Base-by-base conservation (phyloP, 2,888 invertebrate species). In the Drosophila trichaetosa region DNA sequence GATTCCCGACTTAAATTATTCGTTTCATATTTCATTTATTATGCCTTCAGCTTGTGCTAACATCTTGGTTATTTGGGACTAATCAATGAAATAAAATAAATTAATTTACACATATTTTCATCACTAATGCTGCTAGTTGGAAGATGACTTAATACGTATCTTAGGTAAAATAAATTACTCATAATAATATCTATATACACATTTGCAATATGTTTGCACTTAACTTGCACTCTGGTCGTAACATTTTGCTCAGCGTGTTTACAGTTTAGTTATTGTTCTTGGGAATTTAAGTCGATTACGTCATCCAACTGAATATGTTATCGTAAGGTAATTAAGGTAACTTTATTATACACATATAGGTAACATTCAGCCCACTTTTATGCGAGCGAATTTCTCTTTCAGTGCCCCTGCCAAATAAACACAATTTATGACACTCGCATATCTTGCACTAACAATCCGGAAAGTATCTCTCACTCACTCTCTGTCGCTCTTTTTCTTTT, bases 381-480 rank as follows among this genome's bases (percentile, higher is more conserved):
- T 48, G 1, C 10, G 38, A 34, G n/a, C 42, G 40, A 11, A 38
- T 34, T 59, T 16, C 52, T 42, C n/a, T 36, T 21, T 51, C 38
- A 62, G 48, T 48, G 61, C 46, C 40, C 34, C 42, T 67, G 64
- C 59, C 62, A 73, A 79, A 80, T 73, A 69, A 73, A 82, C 70
- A 69, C 62, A 82, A 79, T 82, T 82, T 80, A 73, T 73, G 79
- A 76, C 80, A 78, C 68, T 79, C 62, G 59, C 76, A 65, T 68
- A 78, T 78, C 64, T 76, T 72, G 63, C 64, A 72, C 71, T 51
- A 63, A 66, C 69, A 69, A 74, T 52, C 59, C 48, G 64, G 53
- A 53, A 71, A 34, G 54, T 57, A 72, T 56, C 5, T 49, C 21
- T n/a, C 46, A 16, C 33, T 38, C 33, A 21, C 42, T 48, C 27